phyloP scores from a whole-genome alignment of 1,140 invertebrate genomes.

The Oreohelix idahoensis region DNA sequence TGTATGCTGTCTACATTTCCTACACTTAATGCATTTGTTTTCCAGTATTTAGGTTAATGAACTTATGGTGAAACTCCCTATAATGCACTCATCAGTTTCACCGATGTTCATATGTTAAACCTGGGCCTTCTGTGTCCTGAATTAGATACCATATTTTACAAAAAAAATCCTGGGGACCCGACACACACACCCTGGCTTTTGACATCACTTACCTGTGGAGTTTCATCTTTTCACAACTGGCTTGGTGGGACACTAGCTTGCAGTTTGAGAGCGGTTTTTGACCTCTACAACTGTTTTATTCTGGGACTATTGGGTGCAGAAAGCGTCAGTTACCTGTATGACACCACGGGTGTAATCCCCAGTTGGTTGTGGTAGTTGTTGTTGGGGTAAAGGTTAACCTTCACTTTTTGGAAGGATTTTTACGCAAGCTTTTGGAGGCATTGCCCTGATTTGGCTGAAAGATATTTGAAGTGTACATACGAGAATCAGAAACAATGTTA shows the following conservation, averaged over 20 bases:
- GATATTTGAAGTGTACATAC: too few species aligned
- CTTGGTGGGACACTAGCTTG: background rate
- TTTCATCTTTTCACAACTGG: background rate
- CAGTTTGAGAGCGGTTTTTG: background rate
- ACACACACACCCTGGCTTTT: too few species aligned
- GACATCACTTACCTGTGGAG: background rate
- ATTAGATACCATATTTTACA: too few species aligned
- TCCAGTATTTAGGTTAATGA: too few species aligned
- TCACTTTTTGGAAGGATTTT: slow-evolving; percentile 13
- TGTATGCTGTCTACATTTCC: too few species aligned
- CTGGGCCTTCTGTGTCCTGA: too few species aligned
- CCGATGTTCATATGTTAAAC: too few species aligned
- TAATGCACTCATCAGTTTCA: too few species aligned
- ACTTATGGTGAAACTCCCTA: too few species aligned
- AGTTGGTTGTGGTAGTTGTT: background rate
- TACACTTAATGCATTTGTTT: too few species aligned
- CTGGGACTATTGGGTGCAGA: background rate
- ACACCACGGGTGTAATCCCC: background rate
- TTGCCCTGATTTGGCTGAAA: slow-evolving; percentile 40
- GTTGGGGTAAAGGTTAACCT: background rate
- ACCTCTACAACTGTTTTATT: background rate
- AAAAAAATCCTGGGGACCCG: too few species aligned
- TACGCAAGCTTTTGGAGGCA: slow-evolving; percentile 4
- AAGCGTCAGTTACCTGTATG: background rate
- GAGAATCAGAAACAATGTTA: too few species aligned